Evolutionary conservation across 1,140 invertebrate species (phyloP), one percentile per base, ranked within the genome.

Genomic region (Caenorhabditis briggsae): DNA sequence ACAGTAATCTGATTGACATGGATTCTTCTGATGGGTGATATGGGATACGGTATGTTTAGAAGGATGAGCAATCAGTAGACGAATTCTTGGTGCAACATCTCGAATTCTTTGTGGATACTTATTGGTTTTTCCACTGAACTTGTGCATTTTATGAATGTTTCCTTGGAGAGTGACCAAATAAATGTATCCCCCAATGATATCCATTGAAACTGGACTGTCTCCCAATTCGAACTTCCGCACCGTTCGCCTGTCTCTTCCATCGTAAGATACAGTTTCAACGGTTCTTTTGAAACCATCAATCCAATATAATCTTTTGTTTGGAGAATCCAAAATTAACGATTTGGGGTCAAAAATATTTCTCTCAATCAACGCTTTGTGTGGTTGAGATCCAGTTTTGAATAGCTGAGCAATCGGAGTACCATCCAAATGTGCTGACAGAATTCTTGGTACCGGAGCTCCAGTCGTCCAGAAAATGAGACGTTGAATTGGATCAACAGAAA

Each of bases 391-490:
- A 43, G 65, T 74, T 48, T 74, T 74, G 41, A 74, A 74, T 74
- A 14, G 43, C 65, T 74, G 65, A 46, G 12, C 11, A 43, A 43
- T 93, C 94, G 8, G 93, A 93, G 88, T 94, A 93, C 90, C 95
- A 95, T 86, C 95, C 94, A 85, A 95, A 94, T 23, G 93, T 90
- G 50, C 61, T 53, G 48, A 90, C 89, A 88, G 93, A 92, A 56
- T 94, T 93, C 23, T 93, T 91, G 87, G 94, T 91, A 94, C 94
- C 92, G 95, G 84, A 25, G 94, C 95, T 6, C 94, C 93, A 55
- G 94, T 93, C 2, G 94, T 94, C 90, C 96, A 96, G 90, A 95
- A 94, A 46, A 94, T 93, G 90, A 96, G 96, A 90, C 96, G 46
- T 25, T 48, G 16, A 9, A 74, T 74, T 6, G 84, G 46, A 53